phyloP scores from a whole-genome alignment of 2,888 invertebrate species.

The Aproaerema taeniolella region DNA sequence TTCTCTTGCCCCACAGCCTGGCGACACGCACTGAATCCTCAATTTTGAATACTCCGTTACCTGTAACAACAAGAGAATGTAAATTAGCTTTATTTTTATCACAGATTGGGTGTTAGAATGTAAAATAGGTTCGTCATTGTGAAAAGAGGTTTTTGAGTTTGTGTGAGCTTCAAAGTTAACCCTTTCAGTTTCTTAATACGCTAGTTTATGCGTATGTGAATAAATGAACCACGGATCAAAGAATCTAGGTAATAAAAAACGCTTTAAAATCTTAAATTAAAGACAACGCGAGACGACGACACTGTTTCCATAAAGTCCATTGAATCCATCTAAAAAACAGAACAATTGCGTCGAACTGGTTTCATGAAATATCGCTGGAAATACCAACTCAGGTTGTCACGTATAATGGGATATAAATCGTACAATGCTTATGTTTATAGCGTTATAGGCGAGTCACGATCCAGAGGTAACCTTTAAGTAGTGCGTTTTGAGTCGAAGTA shows the following conservation, averaged over 20 bases:
- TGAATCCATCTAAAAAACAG: constrained; percentile 5
- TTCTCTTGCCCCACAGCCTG: constrained; percentile 97
- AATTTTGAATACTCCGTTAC: constrained; percentile 97
- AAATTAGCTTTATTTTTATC: constrained; percentile 5
- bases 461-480: constrained; percentile 52
- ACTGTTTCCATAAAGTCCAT: too few relatives aligned
- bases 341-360: constrained; percentile 5
- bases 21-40: constrained; percentile 98
- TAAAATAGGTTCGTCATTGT: too few relatives aligned
- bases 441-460: constrained; percentile 45
- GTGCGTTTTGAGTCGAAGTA: constrained; percentile 34
- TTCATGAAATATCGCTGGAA: constrained; percentile 9
- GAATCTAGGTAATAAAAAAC: too few relatives aligned
- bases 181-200: too few relatives aligned
- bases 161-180: too few relatives aligned
- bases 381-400: constrained; percentile 20
- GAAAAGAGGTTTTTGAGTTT: too few relatives aligned
- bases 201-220: too few relatives aligned
- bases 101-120: too few relatives aligned
- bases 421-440: constrained; percentile 31
- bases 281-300: too few relatives aligned
- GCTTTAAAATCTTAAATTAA: too few relatives aligned
- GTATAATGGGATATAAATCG: constrained; percentile 35
- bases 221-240: too few relatives aligned
- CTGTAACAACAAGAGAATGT: constrained; percentile 32